Conservation (phyloP, 2,888 invertebrate species). For the Sialis fuliginosa region DNA sequence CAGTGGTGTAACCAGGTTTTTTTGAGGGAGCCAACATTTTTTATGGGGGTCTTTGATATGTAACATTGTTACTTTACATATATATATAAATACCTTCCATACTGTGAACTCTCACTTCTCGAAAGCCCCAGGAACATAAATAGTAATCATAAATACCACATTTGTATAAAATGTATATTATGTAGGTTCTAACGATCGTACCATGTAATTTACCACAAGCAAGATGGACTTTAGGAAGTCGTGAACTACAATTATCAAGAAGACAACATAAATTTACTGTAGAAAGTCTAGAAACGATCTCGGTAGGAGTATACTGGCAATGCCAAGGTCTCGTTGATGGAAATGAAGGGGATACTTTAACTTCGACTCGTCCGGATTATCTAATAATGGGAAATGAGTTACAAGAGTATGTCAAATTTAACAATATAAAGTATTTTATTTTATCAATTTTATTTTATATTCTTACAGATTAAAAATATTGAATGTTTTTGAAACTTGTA, state of each 20-base stretch:
- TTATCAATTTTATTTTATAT: neutral
- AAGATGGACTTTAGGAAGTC: constrained; percentile 62
- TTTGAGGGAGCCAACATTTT: no score
- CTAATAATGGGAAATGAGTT: constrained; percentile 59
- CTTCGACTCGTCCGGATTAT: constrained; percentile 47
- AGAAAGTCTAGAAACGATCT: constrained; percentile 62
- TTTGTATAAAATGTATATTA: neutral
- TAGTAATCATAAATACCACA: no score
- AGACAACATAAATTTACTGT: constrained; percentile 44
- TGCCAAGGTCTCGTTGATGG: constrained; percentile 49
- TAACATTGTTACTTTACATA: neutral
- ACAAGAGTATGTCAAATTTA: constrained; percentile 28
- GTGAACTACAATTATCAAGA: constrained; percentile 32
- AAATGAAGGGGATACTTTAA: constrained; percentile 31
- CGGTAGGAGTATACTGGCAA: constrained; percentile 77
- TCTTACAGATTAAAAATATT: constrained; percentile 51
- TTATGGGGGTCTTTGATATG: no score
- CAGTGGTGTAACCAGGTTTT: no score
- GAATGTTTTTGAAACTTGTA: constrained; percentile 74
- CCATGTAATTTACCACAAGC: constrained; percentile 53
- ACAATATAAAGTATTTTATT: neutral
- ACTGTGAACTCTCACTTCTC: no score
- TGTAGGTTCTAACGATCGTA: neutral
- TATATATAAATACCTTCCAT: neutral
- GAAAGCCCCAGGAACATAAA: no score